Evolutionary conservation across 2,113 vertebrate genomes (phyloP), one percentile per base, ranked within the genome.

Genomic region (Etheostoma cragini): DNA sequence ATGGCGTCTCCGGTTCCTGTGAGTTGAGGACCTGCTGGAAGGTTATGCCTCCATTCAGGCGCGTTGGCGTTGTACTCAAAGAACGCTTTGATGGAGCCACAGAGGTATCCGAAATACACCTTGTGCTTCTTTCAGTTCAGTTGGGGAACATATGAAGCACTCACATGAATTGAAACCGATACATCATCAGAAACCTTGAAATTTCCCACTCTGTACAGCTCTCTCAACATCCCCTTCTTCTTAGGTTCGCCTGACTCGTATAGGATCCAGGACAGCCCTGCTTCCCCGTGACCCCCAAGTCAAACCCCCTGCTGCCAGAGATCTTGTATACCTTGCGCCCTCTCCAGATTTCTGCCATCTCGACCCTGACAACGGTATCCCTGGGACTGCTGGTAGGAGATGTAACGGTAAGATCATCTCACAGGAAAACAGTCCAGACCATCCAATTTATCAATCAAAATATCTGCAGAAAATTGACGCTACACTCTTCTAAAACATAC

Each of bases 11-110:
- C 0, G 95, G 94, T 26, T 97, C 95, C 76, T 96, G 96, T 2
- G 86, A 96, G 87, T 81, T 95, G 68, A 84, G 72, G 78, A 94
- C 93, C 0, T 95, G 95, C 85, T 96, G 96, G 95, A 96, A 95
- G 80, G 95, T 93, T 69, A 94, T 95, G 94, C 95, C 95, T 45
- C 93, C 95, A 0, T 96, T 96, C 84, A 69, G 82, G 46, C 88
- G 93, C 1, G 90, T 95, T 7, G 95, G 95, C 2, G 67, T 78
- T 0, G 46, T 95, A 80, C 93, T 96, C 64, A 96, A 95, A 89
- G 96, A 96, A n/a, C 94, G 92, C 61, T 95, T 92, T 0, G 92
- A 96, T 57, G 94, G 94, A 22, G 92, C 91, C 2, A 94, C 91
- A 0, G 95, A 96, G 92, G 94, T 96, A 68, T 53, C 0, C 0